Evolutionary conservation across 1,140 invertebrate species (phyloP), one percentile per base, ranked within the genome.

Genomic region (Drosophila rufa): DNA sequence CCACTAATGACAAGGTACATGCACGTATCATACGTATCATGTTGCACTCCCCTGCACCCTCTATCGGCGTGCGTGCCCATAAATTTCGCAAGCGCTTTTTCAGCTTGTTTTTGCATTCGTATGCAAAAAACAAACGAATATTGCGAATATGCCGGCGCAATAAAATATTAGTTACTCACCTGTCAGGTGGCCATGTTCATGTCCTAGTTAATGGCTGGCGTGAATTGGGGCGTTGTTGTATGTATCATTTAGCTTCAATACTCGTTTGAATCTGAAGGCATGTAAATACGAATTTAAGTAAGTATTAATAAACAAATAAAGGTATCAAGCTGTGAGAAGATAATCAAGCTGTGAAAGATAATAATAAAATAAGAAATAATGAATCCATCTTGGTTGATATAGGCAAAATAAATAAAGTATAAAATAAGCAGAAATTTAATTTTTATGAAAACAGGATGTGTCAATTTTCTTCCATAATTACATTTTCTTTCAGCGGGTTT

Each of bases 61-160:
- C 17, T 43, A 71, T 50, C 51, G 11, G 3, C 64, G 61, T 83
- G 62, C 59, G 46, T 53, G 45, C 67, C 76, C 56, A 85, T 85
- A 64, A 77, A 84, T 84, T 58, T 76, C 40, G 17, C 57, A 57
- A 40, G 50, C 53, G 27, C 61, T 59, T 77, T 61, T 77, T 57
- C 30, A 42, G 12, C 42, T 51, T 43, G 19, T 15, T 69, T 25
- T 36, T 48, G 45, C 38, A 60, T 46, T 56, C 19, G 40, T 33
- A 36, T 40, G 46, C 33, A 45, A 67, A 50, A 56, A 59, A 62
- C 36, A 59, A 27, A 57, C 38, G 60, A 67, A 68, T 59, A 55
- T 65, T 65, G 51, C 33, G 27, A 5, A 25, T 55, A 57, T 38
- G 62, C 9, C 8, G 19, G 19, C 15, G 36, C 19, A 62, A 38